A percentile compares a stretch with the other conserved stretches of the same genome.
Conservation (phyloP, 2,113 vertebrate genomes). For the Bos taurus region ARS-UCD2.0 NC_037333.1:97239001-97239500, state of each 20-base stretch:
- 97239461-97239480: not conserved
- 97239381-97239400: not conserved
- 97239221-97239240: not conserved
- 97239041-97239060: not conserved
- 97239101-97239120: not conserved
- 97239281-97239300: not conserved
- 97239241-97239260: not conserved
- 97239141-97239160: not conserved
- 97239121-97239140: not conserved
- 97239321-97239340: not conserved
- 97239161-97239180: not conserved
- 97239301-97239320: not conserved
- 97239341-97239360: not conserved
- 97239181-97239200: not conserved
- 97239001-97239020: not conserved
- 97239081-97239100: not conserved
- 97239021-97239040: not conserved
- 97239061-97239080: not conserved
- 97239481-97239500: not conserved
- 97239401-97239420: not conserved
- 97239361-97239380: constrained; percentile 20
- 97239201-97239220: not conserved
- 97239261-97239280: not conserved
- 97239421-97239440: not conserved
- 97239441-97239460: not conserved